Percentiles rank a stretch among this genome's conserved stretches.
Evolutionary conservation across 2,888 invertebrate genomes (phyloP).

Genomic region (Himalopsyche japonica): DNA sequence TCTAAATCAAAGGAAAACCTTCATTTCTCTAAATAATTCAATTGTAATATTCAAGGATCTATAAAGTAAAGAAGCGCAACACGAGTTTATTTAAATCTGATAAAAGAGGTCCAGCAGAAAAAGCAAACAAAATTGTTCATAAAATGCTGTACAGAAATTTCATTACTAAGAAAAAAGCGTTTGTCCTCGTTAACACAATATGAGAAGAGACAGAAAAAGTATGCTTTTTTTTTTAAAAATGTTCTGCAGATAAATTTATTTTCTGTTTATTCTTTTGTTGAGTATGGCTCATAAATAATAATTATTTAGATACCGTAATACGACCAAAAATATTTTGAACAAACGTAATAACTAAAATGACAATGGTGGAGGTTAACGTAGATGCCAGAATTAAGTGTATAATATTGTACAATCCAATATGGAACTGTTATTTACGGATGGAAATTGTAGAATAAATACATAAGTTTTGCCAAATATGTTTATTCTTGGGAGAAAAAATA

Average conservation of each 20-base stretch:
- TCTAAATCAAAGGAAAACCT: neutral
- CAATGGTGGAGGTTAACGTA: too few species aligned
- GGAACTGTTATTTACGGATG: too few species aligned
- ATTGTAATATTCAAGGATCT: neutral
- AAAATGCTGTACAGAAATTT: neutral
- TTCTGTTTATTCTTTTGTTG: neutral
- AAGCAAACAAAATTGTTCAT: neutral
- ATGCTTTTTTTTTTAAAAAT: neutral
- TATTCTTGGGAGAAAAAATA: too few species aligned
- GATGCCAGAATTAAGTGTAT: too few species aligned
- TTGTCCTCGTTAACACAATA: neutral
- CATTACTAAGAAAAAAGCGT: neutral
- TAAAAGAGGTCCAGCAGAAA: neutral
- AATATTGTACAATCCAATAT: too few species aligned
- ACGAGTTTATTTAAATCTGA: neutral
- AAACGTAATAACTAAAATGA: too few species aligned
- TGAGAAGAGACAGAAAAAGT: neutral
- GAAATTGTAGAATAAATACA: too few species aligned
- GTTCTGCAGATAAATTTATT: neutral
- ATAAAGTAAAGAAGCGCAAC: neutral
- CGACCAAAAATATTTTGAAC: too few species aligned
- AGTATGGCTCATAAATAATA: neutral
- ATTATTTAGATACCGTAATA: neutral
- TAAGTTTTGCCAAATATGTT: too few species aligned
- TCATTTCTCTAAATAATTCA: neutral